A percentile compares a stretch with the other conserved stretches of the same genome.
These are phyloP conservation scores for Phalacrocorax brasilianus DNA, from an alignment of 2,113 vertebrate genomes.

Conservation along the genomic window DNA sequence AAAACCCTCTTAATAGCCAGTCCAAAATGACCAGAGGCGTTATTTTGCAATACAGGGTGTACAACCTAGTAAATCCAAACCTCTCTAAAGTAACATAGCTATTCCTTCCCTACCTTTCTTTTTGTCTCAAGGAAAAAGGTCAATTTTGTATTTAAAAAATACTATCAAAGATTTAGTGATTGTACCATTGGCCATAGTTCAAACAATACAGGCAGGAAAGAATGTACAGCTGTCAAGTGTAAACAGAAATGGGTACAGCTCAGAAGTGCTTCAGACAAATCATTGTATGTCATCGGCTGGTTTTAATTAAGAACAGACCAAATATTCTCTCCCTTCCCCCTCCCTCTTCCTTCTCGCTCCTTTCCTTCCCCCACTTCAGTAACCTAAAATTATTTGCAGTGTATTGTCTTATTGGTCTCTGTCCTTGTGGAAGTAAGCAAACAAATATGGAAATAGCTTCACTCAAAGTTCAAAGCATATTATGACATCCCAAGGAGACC, in stretches of 20 bases:
- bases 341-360: not conserved
- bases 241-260: conserved; percentile 56
- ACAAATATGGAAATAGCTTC: conserved; percentile 22
- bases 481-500: conserved; percentile 24
- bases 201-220: conserved; percentile 66
- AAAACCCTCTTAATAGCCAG: not conserved
- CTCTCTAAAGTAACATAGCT: not conserved
- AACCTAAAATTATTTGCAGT: conserved; percentile 57
- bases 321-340: not conserved
- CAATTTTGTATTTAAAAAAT: conserved; percentile 17
- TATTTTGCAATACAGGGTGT: not conserved
- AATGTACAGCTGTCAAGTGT: conserved; percentile 72
- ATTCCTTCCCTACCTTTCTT: not conserved
- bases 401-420: conserved; percentile 42
- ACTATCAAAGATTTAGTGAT: conserved; percentile 59
- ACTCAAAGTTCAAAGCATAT: conserved; percentile 57
- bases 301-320: conserved; percentile 72
- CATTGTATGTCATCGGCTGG: conserved; percentile 52
- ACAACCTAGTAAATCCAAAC: conserved; percentile 4
- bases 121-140: not conserved
- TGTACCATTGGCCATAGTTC: conserved; percentile 66
- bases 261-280: conserved; percentile 72
- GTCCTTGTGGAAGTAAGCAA: conserved; percentile 41
- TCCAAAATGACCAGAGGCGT: conserved; percentile 24
- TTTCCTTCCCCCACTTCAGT: not conserved